Evolutionary conservation across 1,140 invertebrate species (phyloP).

Genomic region (Bombus sylvicola): DNA sequence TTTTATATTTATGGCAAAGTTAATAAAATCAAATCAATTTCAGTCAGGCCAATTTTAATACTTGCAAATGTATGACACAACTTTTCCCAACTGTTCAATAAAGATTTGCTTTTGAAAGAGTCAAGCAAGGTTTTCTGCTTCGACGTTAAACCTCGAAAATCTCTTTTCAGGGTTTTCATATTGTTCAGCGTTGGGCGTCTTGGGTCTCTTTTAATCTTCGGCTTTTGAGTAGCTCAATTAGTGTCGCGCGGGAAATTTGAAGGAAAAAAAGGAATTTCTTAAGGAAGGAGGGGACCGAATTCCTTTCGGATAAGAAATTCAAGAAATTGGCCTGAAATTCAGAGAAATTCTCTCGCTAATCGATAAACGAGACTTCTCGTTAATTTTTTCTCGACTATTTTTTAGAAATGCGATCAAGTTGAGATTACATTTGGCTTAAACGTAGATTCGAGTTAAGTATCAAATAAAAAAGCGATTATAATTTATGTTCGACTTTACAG

Average conservation of each 20-base stretch:
- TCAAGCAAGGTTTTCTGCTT: not conserved
- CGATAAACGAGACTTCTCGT: not conserved
- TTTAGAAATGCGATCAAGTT: no score
- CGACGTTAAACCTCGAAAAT: not conserved
- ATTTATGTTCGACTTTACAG: no score
- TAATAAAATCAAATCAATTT: no score
- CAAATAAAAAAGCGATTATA: no score
- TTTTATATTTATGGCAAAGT: no score
- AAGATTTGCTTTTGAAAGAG: not conserved
- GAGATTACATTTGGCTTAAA: no score
- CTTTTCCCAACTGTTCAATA: not conserved
- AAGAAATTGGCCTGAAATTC: not conserved
- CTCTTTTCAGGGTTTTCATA: not conserved
- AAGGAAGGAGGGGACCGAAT: not conserved
- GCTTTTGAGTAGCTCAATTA: not conserved
- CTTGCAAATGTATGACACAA: not conserved
- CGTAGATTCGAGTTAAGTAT: no score
- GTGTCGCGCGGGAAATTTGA: not conserved
- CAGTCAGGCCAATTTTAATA: no score
- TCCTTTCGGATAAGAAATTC: not conserved
- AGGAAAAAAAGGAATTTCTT: not conserved
- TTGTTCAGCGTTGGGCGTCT: not conserved
- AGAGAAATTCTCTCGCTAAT: not conserved
- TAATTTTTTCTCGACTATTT: no score
- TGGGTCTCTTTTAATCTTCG: not conserved